Conservation (phyloP, 2,888 invertebrate genomes). For the Plagodis pulveraria region DNA sequence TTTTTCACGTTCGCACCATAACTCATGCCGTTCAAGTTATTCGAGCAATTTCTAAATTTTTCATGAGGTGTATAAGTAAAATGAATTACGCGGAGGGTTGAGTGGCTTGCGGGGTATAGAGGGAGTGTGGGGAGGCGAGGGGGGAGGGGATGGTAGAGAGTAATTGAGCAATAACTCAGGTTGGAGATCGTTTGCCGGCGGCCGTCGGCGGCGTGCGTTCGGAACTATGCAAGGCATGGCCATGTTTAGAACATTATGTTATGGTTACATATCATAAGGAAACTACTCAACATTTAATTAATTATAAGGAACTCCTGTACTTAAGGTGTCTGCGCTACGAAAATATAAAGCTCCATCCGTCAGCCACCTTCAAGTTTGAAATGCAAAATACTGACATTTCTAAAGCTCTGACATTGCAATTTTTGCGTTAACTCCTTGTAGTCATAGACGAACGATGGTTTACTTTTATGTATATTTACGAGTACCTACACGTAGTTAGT, state of each 20-base stretch:
- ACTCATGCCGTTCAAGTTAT: slow-evolving; percentile 34
- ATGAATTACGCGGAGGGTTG: slow-evolving; percentile 32
- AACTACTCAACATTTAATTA: no score
- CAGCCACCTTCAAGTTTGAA: no score
- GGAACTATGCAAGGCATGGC: slow-evolving; percentile 5
- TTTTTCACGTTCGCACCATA: slow-evolving; percentile 35
- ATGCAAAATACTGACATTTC: no score
- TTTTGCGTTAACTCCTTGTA: no score
- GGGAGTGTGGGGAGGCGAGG: neutral
- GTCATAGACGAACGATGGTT: no score
- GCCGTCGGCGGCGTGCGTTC: slow-evolving; percentile 27
- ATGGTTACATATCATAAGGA: no score
- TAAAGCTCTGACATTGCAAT: no score
- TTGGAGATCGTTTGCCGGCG: slow-evolving; percentile 24
- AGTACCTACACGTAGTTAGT: no score
- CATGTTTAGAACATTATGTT: neutral
- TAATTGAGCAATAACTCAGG: slow-evolving; percentile 42
- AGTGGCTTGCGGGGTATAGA: slow-evolving; percentile 10
- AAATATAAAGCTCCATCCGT: no score
- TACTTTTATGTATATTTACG: no score
- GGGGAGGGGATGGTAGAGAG: slow-evolving; percentile 20
- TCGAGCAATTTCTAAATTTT: slow-evolving; percentile 41
- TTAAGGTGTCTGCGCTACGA: no score
- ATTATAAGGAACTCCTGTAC: no score
- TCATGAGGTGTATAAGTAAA: slow-evolving; percentile 40